These are phyloP conservation scores for Diogma glabrata DNA, from an alignment of 2,888 invertebrate genomes.

Conservation along the genomic window DNA sequence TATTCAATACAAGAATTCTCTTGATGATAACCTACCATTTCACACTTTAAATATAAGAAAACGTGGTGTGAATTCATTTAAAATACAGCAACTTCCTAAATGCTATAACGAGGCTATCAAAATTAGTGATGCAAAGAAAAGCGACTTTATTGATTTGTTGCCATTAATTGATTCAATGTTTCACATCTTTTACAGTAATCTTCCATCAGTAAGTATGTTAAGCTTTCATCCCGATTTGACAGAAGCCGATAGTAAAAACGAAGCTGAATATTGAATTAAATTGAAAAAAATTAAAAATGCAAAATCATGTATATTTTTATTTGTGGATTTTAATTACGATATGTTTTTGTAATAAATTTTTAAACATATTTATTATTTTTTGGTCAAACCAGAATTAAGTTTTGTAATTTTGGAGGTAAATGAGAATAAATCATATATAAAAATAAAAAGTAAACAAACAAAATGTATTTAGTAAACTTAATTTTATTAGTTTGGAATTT, in stretches of 20 bases:
- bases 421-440: too few species aligned
- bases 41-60: background rate
- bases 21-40: background rate
- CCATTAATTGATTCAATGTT: background rate
- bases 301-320: background rate
- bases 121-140: background rate
- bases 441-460: too few species aligned
- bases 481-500: too few species aligned
- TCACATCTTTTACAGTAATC: background rate
- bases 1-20: background rate
- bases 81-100: slow-evolving; percentile 3
- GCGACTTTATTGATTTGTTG: background rate
- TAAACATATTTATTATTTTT: too few species aligned
- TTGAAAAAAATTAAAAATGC: background rate
- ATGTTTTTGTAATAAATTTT: too few species aligned
- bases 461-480: too few species aligned
- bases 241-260: background rate
- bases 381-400: too few species aligned
- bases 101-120: slow-evolving; percentile 1
- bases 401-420: too few species aligned
- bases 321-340: too few species aligned
- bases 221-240: background rate
- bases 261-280: background rate
- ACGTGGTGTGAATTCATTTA: background rate
- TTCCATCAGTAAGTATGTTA: background rate